Evolutionary conservation across 2,113 vertebrate species (phyloP).

Genomic region (Oceanodroma tethys): DNA sequence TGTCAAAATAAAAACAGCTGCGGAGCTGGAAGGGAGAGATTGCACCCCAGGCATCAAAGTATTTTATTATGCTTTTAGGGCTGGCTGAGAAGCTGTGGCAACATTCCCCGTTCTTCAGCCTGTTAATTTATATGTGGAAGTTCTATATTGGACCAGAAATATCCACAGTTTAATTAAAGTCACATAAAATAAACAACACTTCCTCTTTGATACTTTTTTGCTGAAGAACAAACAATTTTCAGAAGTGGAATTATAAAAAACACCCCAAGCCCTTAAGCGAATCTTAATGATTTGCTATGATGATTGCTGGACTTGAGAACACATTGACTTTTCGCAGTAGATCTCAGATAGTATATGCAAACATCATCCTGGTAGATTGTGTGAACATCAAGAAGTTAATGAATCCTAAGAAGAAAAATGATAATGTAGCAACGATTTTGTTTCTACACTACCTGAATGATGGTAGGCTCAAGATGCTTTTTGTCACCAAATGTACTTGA

Average conservation of each 20-base stretch:
- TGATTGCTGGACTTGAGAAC: background rate
- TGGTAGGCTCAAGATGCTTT: background rate
- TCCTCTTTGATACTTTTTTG: background rate
- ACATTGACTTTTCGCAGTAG: background rate
- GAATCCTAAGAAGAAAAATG: background rate
- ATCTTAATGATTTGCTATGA: background rate
- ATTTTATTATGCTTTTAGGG: background rate
- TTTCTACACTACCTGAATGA: background rate
- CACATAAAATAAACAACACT: background rate
- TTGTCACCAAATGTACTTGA: background rate
- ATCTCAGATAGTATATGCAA: background rate
- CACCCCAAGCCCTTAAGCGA: rapidly evolving
- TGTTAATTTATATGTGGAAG: background rate
- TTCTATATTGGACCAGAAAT: background rate
- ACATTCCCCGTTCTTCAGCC: background rate
- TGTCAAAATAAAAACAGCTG: background rate
- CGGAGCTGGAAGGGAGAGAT: background rate
- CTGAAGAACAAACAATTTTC: background rate
- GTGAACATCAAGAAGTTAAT: background rate
- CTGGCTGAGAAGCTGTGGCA: background rate
- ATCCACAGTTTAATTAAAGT: background rate
- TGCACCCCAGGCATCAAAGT: background rate
- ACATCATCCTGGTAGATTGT: background rate
- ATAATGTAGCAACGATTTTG: background rate
- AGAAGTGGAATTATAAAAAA: background rate